Base-by-base conservation (phyloP, 1,140 invertebrate genomes). In the Cyclina sinensis region DNA sequence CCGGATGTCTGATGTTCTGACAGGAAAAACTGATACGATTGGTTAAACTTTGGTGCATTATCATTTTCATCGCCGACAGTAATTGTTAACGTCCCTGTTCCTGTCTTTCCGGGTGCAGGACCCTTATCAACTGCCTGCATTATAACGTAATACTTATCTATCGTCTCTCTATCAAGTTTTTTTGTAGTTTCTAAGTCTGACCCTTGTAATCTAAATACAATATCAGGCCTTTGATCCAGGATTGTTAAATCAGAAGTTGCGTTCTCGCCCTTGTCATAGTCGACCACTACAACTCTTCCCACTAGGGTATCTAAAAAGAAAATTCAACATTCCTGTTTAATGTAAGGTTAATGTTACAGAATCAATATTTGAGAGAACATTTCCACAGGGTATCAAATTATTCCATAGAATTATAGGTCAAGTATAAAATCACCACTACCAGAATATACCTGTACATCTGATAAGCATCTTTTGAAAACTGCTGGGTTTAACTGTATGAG, bases 51-150 rank as follows among this genome's bases (percentile, higher is more conserved):
- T 9, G 86, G 86, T 24, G 30, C 39, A 57, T 99, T 99, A 93
- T 99, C 99, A 94, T 99, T 99, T 0, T 98, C 97, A 95, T 99
- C 98, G 94, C 98, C 98, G 92, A 99, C 99, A 18, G 98, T 97
- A 9, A 99, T 98, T 0, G 98, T 99, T 7, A 99, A 94, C 0
- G 98, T 99, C 91, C 98, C 98, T 0, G 98, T 99, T 84, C 98
- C 98, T 30, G 98, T 98, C 98, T 99, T 35, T 16, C 11, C 24
- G 14, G 9, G 0, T 24, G 68, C 62, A 70, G 0, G 5, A 12
- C 86, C 86, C 24, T 62, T 32, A 59, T 88, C 86, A 0, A 43
- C 27, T 7, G 79, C 79, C 46, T 68, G 30, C 62, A 88, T 37
- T 18, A 43, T 39, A 18, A 88, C 35, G 35, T 12, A 57, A 48